These are phyloP conservation scores for Hipposideros larvatus DNA, from an alignment of 2,797 vertebrate genomes.

Conservation along the genomic window DNA sequence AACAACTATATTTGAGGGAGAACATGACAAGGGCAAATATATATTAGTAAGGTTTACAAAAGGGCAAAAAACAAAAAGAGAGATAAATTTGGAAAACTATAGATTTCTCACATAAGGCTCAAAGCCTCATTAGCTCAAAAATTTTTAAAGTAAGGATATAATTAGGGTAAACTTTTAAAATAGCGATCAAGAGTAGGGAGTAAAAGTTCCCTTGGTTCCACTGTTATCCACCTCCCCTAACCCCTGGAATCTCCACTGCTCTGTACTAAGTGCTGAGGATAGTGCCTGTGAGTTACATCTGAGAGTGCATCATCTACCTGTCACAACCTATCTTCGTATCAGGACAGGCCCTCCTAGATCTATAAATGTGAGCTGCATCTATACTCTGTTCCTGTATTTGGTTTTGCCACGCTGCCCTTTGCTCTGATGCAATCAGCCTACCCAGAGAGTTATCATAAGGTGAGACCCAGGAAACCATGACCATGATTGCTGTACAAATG, in stretches of 20 bases:
- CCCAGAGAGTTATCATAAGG: background rate
- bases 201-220: background rate
- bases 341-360: background rate
- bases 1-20: background rate
- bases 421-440: background rate
- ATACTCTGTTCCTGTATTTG: background rate
- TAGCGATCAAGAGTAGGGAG: background rate
- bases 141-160: background rate
- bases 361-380: background rate
- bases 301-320: accelerated
- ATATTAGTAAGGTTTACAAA: slow-evolving; percentile 18
- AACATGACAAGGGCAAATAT: background rate
- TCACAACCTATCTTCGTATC: background rate
- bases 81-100: slow-evolving; percentile 14
- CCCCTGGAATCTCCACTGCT: background rate
- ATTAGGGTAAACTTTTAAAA: slow-evolving; percentile 15
- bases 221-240: background rate
- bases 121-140: slow-evolving; percentile 18
- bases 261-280: background rate
- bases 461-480: background rate
- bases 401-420: background rate
- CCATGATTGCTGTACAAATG: background rate
- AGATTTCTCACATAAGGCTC: background rate
- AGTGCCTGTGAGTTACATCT: background rate
- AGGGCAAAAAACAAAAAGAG: background rate